Conservation (phyloP, 2,113 vertebrate species). For the Micromys minutus region DNA sequence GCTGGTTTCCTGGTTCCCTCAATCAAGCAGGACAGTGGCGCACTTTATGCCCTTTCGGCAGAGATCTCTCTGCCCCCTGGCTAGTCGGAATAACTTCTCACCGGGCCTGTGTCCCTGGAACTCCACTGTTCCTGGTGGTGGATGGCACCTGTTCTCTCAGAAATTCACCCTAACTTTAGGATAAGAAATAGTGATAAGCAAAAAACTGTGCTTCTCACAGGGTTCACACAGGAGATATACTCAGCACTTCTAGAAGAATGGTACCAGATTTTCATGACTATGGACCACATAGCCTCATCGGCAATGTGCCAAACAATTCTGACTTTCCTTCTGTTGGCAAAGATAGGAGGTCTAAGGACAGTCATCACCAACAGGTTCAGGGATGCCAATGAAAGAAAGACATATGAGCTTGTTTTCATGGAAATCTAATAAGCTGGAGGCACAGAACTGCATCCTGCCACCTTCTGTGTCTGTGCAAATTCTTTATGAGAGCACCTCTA, state of each 20-base stretch:
- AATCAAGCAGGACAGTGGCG: too few species aligned
- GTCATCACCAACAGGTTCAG: rapidly evolving
- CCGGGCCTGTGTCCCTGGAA: too few species aligned
- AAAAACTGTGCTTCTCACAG: background rate
- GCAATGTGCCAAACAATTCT: background rate
- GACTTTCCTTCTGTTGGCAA: background rate
- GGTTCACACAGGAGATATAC: too few species aligned
- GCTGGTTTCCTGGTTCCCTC: too few species aligned
- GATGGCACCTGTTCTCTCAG: too few species aligned
- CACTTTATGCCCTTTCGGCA: too few species aligned
- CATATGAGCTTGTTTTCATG: rapidly evolving
- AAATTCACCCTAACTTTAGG: background rate
- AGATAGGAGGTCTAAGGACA: too few species aligned
- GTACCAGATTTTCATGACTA: too few species aligned
- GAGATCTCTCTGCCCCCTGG: too few species aligned
- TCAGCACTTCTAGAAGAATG: rapidly evolving
- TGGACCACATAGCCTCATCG: too few species aligned
- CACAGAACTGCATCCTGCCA: background rate
- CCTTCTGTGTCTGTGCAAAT: background rate
- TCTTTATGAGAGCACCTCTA: background rate
- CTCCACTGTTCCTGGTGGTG: too few species aligned
- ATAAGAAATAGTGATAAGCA: background rate
- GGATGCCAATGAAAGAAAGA: background rate
- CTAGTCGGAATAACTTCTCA: too few species aligned
- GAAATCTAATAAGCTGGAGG: background rate